Percentiles rank a stretch among this genome's conserved stretches.
Conservation (phyloP, 2,113 vertebrate genomes). For the Hiodon alosoides region DNA sequence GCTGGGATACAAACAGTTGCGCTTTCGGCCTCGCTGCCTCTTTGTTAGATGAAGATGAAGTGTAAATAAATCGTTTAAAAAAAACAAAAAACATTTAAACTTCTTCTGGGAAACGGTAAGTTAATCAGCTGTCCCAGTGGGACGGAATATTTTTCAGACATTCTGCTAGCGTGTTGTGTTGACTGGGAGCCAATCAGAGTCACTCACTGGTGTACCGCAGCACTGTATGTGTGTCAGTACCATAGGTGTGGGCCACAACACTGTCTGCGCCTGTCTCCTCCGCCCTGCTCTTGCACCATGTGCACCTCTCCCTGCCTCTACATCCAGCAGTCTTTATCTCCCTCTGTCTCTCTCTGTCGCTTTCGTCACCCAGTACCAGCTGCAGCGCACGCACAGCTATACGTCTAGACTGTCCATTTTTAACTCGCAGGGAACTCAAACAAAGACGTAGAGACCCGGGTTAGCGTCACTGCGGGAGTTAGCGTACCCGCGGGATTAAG, state of each 20-base stretch:
- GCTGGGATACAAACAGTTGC: too few relatives aligned
- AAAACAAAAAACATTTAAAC: too few relatives aligned
- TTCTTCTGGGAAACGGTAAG: constrained; percentile 13
- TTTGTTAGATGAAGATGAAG: too few relatives aligned
- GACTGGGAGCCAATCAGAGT: background rate
- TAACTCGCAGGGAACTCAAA: background rate
- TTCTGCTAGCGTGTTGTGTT: background rate
- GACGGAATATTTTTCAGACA: background rate
- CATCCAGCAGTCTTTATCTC: background rate
- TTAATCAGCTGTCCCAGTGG: background rate
- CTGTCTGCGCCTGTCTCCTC: too few relatives aligned
- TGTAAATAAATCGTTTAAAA: too few relatives aligned
- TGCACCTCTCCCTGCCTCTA: too few relatives aligned
- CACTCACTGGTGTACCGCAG: background rate
- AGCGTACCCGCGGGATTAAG: background rate
- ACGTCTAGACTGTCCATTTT: background rate
- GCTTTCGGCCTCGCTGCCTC: too few relatives aligned
- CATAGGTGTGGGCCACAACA: too few relatives aligned
- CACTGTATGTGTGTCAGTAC: background rate
- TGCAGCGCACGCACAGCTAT: background rate
- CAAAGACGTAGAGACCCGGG: background rate
- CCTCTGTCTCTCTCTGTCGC: background rate
- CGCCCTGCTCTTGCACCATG: too few relatives aligned
- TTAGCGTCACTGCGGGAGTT: background rate
- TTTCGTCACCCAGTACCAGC: background rate